These are phyloP conservation scores for Oncopodura yosiiana DNA, from an alignment of 1,140 invertebrate species.

Conservation along the genomic window DNA sequence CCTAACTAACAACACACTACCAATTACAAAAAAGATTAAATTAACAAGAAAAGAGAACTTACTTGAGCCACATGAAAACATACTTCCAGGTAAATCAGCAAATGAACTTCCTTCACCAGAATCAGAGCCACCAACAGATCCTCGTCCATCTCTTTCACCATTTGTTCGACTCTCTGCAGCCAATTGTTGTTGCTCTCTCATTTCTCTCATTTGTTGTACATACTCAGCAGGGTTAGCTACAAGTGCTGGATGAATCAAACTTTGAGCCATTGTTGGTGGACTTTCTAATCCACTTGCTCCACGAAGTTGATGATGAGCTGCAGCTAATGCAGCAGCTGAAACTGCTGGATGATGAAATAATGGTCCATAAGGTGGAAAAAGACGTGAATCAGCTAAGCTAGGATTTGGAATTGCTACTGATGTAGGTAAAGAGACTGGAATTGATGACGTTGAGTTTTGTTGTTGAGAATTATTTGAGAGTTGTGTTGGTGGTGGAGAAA, in stretches of 20 bases:
- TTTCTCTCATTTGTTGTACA: conserved; percentile 40
- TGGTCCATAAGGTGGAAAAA: conserved; percentile 80
- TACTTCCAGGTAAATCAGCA: conserved; percentile 8
- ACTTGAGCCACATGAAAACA: conserved; percentile 4
- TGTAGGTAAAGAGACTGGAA: conserved; percentile 77
- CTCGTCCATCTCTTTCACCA: conserved; percentile 2
- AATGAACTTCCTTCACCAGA: conserved; percentile 9
- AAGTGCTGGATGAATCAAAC: conserved; percentile 44
- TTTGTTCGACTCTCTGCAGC: not conserved
- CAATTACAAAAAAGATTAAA: no score
- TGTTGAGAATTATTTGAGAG: conserved; percentile 17
- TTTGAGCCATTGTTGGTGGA: conserved; percentile 36
- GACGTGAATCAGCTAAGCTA: conserved; percentile 84
- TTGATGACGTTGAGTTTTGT: conserved; percentile 63
- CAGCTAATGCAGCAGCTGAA: conserved; percentile 41
- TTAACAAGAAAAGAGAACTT: conserved; percentile 1
- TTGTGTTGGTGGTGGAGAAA: conserved; percentile 17
- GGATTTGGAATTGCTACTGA: conserved; percentile 93
- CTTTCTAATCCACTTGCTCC: conserved; percentile 30
- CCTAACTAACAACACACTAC: no score
- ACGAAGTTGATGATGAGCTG: conserved; percentile 35
- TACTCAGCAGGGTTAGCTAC: conserved; percentile 39
- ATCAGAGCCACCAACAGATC: conserved; percentile 20
- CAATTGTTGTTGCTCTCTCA: conserved; percentile 24
- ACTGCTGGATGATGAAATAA: conserved; percentile 59